These are phyloP conservation scores for Micrastur ruficollis DNA, from an alignment of 2,797 vertebrate species.

Conservation along the genomic window DNA sequence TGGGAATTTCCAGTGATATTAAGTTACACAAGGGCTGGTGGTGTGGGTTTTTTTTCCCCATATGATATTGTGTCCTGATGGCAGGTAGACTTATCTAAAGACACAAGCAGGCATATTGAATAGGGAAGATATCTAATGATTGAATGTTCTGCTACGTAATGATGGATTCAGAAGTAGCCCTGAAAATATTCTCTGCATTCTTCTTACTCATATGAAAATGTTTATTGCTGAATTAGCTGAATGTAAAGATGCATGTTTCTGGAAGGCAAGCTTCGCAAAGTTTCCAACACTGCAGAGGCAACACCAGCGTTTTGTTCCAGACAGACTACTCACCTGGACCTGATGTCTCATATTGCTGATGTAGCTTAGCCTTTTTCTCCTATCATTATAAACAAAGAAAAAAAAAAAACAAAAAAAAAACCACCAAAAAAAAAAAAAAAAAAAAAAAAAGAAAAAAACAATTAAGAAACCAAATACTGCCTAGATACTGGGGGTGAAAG, in stretches of 20 bases:
- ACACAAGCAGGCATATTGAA: neutral
- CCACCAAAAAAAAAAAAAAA: neutral
- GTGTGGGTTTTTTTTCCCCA: accelerated
- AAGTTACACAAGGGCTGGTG: neutral
- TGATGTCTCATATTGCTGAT: neutral
- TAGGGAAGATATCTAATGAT: neutral
- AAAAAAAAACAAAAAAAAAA: neutral
- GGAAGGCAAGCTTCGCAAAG: neutral
- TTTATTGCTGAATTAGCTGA: neutral
- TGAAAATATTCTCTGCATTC: neutral
- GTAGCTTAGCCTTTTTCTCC: neutral
- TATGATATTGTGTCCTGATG: neutral
- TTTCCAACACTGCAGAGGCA: neutral
- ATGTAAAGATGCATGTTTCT: neutral
- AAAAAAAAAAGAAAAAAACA: neutral
- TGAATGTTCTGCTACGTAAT: neutral
- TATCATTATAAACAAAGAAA: neutral
- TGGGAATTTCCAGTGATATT: neutral
- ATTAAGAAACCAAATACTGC: neutral
- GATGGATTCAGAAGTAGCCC: neutral
- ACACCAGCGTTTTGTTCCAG: neutral
- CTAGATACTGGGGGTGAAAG: neutral
- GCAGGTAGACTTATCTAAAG: neutral
- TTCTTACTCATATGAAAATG: neutral
- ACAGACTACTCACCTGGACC: neutral